These are phyloP conservation scores for Harpagifer antarcticus DNA, from an alignment of 2,797 vertebrate genomes.

Conservation along the genomic window DNA sequence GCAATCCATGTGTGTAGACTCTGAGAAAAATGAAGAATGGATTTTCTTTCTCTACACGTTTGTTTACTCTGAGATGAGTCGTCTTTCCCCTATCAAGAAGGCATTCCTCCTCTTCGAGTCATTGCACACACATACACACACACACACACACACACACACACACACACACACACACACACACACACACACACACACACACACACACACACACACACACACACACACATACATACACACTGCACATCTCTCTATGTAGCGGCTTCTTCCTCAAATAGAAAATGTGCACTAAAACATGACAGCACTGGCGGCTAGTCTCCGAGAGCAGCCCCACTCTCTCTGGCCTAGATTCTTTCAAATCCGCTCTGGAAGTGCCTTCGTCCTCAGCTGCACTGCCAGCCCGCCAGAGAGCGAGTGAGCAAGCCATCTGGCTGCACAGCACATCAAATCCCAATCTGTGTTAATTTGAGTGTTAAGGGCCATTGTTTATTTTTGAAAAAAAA, in stretches of 20 bases:
- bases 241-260: slow-evolving; percentile 71
- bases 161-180: too few species aligned
- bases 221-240: slow-evolving; percentile 27
- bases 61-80: slow-evolving; percentile 73
- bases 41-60: slow-evolving; percentile 60
- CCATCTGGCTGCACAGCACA: slow-evolving; percentile 81
- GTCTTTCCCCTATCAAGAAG: slow-evolving; percentile 69
- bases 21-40: slow-evolving; percentile 52
- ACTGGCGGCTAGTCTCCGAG: slow-evolving; percentile 82
- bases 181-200: too few species aligned
- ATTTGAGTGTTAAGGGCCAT: slow-evolving; percentile 84
- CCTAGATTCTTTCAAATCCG: slow-evolving; percentile 85
- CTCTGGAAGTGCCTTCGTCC: slow-evolving; percentile 83
- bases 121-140: slow-evolving; percentile 34
- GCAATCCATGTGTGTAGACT: slow-evolving; percentile 32
- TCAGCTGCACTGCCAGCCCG: slow-evolving; percentile 80
- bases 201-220: background rate
- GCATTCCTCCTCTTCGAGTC: slow-evolving; percentile 69
- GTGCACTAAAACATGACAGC: slow-evolving; percentile 85
- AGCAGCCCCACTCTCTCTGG: slow-evolving; percentile 82
- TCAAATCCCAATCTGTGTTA: slow-evolving; percentile 86
- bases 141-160: background rate
- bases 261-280: slow-evolving; percentile 84
- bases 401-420: slow-evolving; percentile 78
- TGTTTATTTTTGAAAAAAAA: slow-evolving; percentile 77